Evolutionary conservation across 2,113 vertebrate genomes (phyloP).

Genomic region (Lophura nycthemera): DNA sequence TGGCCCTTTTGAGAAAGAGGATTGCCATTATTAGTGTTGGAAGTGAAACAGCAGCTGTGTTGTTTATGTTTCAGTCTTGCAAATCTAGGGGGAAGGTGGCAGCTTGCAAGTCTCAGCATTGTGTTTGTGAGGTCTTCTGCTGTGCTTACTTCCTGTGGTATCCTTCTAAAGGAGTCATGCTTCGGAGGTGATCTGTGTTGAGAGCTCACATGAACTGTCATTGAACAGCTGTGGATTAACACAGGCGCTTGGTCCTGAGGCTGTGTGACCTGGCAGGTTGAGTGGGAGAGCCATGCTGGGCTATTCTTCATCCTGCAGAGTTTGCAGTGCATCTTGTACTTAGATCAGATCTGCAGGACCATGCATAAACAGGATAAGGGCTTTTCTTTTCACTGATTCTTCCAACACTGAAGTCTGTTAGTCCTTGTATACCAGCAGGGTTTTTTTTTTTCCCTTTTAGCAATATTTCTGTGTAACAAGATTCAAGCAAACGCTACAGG

Average conservation of each 20-base stretch:
- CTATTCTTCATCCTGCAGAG: neutral
- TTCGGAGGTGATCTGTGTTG: neutral
- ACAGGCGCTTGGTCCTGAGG: neutral
- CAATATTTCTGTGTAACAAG: neutral
- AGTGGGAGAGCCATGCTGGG: fast-evolving
- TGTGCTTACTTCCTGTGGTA: neutral
- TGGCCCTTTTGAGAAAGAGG: neutral
- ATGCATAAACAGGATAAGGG: neutral
- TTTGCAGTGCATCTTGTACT: neutral
- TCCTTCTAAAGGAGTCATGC: neutral
- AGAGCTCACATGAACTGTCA: neutral
- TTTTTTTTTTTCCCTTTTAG: neutral
- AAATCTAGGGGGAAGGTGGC: neutral
- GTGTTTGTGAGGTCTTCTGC: neutral
- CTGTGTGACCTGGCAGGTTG: neutral
- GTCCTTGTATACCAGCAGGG: neutral
- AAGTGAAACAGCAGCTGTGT: neutral
- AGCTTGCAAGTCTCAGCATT: neutral
- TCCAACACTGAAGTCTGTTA: neutral
- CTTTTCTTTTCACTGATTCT: neutral
- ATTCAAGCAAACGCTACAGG: neutral
- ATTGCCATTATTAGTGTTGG: neutral
- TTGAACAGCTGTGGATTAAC: neutral
- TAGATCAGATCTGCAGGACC: neutral
- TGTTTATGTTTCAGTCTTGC: neutral